These are phyloP conservation scores for Atopsyche davidsoni DNA, from an alignment of 1,140 invertebrate genomes.

Conservation along the genomic window DNA sequence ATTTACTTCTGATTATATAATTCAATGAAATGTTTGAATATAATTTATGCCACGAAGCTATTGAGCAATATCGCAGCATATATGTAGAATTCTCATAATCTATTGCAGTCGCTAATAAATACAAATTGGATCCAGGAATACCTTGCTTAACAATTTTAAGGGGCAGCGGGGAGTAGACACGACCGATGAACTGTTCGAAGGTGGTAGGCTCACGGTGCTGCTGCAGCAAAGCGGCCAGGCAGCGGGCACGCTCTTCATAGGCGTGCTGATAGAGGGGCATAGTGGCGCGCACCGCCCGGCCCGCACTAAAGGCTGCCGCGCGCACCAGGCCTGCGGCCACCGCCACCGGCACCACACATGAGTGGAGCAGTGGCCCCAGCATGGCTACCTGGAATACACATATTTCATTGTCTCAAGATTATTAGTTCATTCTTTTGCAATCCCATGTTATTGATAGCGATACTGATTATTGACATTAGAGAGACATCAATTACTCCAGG, in stretches of 20 bases:
- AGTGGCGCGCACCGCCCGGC: slow-evolving; percentile 80
- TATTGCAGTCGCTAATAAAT: too few relatives aligned
- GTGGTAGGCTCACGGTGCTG: slow-evolving; percentile 84
- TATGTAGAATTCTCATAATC: too few relatives aligned
- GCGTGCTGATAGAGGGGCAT: slow-evolving; percentile 89
- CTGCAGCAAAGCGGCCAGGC: slow-evolving; percentile 80
- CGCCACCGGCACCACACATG: slow-evolving; percentile 87
- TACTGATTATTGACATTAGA: too few relatives aligned
- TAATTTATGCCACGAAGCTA: too few relatives aligned
- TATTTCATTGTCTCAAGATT: too few relatives aligned
- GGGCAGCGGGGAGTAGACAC: slow-evolving; percentile 75
- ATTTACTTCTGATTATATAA: too few relatives aligned
- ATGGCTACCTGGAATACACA: slow-evolving; percentile 68
- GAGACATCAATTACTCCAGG: too few relatives aligned
- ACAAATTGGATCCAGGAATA: too few relatives aligned
- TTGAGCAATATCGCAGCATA: too few relatives aligned
- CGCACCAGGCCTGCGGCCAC: slow-evolving; percentile 82
- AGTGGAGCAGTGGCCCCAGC: slow-evolving; percentile 95
- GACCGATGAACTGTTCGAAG: slow-evolving; percentile 86
- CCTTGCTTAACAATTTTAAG: slow-evolving; percentile 39
- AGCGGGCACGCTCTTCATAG: slow-evolving; percentile 85
- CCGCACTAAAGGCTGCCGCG: slow-evolving; percentile 87
- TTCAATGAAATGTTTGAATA: too few relatives aligned
- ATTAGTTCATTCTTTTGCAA: too few relatives aligned
- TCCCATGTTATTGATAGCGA: too few relatives aligned